Base-by-base conservation (phyloP, 1,140 invertebrate species). In the Tetraneura akinire region DNA sequence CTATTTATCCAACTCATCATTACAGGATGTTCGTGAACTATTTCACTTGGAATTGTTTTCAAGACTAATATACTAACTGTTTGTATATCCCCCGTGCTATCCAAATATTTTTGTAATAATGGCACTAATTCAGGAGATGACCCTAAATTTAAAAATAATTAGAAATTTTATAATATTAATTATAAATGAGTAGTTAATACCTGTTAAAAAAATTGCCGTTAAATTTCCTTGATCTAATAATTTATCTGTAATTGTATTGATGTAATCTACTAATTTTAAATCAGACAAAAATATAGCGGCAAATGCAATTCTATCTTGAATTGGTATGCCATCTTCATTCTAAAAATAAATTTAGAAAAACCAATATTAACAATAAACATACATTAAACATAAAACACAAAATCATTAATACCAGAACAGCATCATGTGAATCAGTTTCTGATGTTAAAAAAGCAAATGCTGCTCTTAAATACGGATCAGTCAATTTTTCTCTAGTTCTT, bases 261-360 rank as follows among this genome's bases (percentile, higher is more conserved):
- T 87, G 87, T 92, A 97, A 32, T 94, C 93, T 76, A 88, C 86
- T 68, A 98, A 86, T 86, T 92, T 91, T 18, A 86, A 86, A 86
- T 98, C 96, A 10, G 93, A 90, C 42, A 98, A 87, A 87, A 92
- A 98, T 82, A 92, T 92, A 83, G 94, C 92, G 42, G 96, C 96
- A 88, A 98, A 98, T n/a, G 94, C 96, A 57, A 98, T 91, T 83
- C 94, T 88, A 87, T 98, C 96, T 83, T 93, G 90, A 8, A 98
- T 90, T 23, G 91, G 89, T 84, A 96, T 90, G n/a, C 90, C 91
- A 55, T 87, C 89, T 86, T 96, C 94, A 83, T 91, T 91, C 90
- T 94, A 83, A 80, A 87, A 87, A 84, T 80, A 82, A 82, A 3
- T 29, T n/a, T 9, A 10, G 18, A 16, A 83, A 84, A 53, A 70